A percentile compares a stretch with the other conserved stretches of the same genome.
Evolutionary conservation across 1,140 invertebrate genomes (phyloP).

Genomic region (Thaumetopoea pityocampa): DNA sequence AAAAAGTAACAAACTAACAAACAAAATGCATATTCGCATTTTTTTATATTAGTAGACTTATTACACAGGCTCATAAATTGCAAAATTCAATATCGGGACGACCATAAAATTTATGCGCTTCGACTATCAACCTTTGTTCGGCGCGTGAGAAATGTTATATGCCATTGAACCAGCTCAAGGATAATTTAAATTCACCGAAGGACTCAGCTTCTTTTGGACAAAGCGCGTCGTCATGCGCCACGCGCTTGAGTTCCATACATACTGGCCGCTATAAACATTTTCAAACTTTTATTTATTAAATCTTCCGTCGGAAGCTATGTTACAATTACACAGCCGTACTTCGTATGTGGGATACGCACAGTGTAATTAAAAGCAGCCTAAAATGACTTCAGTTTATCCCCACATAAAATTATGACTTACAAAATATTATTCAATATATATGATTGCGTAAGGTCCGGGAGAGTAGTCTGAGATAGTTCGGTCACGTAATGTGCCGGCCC

Average conservation of each 20-base stretch:
- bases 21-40: too few species aligned
- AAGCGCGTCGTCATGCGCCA: conserved; percentile 19
- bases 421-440: too few species aligned
- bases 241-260: conserved; percentile 15
- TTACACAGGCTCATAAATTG: conserved; percentile 39
- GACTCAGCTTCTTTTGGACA: conserved; percentile 28
- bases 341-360: conserved; percentile 2
- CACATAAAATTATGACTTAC: too few species aligned
- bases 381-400: too few species aligned
- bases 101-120: conserved; percentile 50
- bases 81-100: conserved; percentile 49
- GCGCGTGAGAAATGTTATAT: conserved; percentile 44
- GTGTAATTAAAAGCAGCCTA: too few species aligned
- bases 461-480: too few species aligned
- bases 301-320: too few species aligned
- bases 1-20: too few species aligned
- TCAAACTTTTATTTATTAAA: conserved; percentile 16
- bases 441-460: too few species aligned
- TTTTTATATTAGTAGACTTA: too few species aligned
- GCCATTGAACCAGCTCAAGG: conserved; percentile 29
- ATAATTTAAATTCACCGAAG: conserved; percentile 47
- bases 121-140: conserved; percentile 34
- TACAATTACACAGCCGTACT: too few species aligned
- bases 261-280: conserved; percentile 9
- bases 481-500: too few species aligned